Evolutionary conservation across 2,113 vertebrate species (phyloP).

Genomic region (Poecile atricapillus): DNA sequence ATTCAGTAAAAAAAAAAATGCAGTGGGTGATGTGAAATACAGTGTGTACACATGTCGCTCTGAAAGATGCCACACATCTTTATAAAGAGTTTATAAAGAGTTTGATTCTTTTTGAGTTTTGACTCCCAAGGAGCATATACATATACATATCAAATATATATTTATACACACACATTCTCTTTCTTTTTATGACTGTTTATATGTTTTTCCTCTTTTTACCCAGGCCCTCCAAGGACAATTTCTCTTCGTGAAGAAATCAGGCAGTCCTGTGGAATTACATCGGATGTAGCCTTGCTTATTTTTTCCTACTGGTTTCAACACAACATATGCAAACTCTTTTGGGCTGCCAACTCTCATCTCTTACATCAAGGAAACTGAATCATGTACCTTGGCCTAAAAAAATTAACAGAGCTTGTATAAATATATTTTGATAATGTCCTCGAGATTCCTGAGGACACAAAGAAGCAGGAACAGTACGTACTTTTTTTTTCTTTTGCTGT

Average conservation of each 20-base stretch:
- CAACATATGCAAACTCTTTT: background rate
- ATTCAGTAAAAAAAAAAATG: background rate
- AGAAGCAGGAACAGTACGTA: background rate
- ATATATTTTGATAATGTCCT: slow-evolving; percentile 13
- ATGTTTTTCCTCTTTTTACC: background rate
- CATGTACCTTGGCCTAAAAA: background rate
- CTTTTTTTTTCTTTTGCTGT: background rate
- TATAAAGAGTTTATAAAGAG: background rate
- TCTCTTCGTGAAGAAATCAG: background rate
- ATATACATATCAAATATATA: background rate
- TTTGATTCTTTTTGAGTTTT: background rate
- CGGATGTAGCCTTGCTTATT: background rate
- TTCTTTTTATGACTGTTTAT: background rate
- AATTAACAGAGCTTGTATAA: background rate
- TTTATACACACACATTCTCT: background rate
- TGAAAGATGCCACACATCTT: background rate
- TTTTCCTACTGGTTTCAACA: background rate
- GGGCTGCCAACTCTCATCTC: background rate
- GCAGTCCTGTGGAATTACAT: background rate
- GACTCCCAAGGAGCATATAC: background rate
- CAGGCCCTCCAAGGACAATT: background rate
- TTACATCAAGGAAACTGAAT: background rate
- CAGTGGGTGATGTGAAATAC: background rate
- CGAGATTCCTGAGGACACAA: background rate
- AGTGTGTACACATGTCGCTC: background rate